Base-by-base conservation (phyloP, 2,797 vertebrate genomes). In the Poecilia velifera region DNA sequence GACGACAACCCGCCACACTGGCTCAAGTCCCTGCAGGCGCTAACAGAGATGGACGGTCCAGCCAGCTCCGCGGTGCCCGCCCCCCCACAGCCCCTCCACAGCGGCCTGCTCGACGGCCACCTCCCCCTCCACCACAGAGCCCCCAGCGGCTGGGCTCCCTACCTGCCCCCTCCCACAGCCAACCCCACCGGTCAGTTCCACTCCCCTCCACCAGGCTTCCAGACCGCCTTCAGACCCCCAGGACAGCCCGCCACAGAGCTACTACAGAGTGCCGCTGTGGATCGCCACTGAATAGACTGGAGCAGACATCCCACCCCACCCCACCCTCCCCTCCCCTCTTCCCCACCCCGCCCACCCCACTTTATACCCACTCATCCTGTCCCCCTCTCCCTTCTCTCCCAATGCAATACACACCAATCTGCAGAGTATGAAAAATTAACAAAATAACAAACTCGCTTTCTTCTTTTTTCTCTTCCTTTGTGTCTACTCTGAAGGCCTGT, bases 1-100 rank as follows among this genome's bases (percentile, higher is more conserved):
- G 98, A 99, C 59, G 98, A 99, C 96, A 99, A 98, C 97, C 98
- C 98, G 73, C 98, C 98, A 87, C 98, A 99, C 94, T 99, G 98
- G 98, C 97, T 99, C 92, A 99, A 99, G 93, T 99, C 98, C 90
- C 96, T 99, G 88, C 98, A 99, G 95, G 95, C 98, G 46, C 98
- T 99, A 92, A 99, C 98, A 96, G 98, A 99, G 94, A 96, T 99
- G 97, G 98, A 99, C 79, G 97, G 97, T 91, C 98, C 98, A 53
- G 84, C 88, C 51, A 95, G 96, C 81, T 95, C 97, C 84, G 95
- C 94, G 0, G 93, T 96, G 13, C 97, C 90, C 95, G 96, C 82
- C 41, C 88, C 90, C 74, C 96, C 51, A 53, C 51, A 96, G 95
- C 95, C 97, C 96, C 94, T 97, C 95, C 96, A 96, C 95, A 91